Percentiles rank a stretch among this genome's conserved stretches.
These are phyloP conservation scores for Crenichthys baileyi DNA, from an alignment of 2,797 vertebrate species.

Conservation along the genomic window DNA sequence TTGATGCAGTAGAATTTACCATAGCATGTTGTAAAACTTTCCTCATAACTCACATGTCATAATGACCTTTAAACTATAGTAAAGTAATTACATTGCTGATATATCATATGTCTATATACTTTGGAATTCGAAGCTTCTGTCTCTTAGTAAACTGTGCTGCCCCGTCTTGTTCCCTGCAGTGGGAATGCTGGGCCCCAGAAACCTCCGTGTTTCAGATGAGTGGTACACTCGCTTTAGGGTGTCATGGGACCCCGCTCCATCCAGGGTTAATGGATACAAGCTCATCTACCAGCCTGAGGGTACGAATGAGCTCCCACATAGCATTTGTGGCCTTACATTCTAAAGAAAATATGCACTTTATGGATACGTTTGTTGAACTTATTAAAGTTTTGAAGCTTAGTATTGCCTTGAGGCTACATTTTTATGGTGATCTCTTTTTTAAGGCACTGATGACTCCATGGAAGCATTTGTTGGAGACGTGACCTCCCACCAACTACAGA, in stretches of 20 bases:
- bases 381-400: neutral
- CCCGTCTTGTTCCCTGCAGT: slow-evolving; percentile 77
- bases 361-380: neutral
- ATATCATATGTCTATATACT: slow-evolving; percentile 19
- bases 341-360: neutral
- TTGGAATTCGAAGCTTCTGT: slow-evolving; percentile 26
- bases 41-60: slow-evolving; percentile 33
- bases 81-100: slow-evolving; percentile 43
- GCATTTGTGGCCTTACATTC: neutral
- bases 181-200: slow-evolving; percentile 92
- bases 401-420: neutral
- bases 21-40: slow-evolving; percentile 30
- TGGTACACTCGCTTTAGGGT: slow-evolving; percentile 99
- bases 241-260: slow-evolving; percentile 93
- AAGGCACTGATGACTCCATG: slow-evolving; percentile 85
- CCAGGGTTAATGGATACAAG: slow-evolving; percentile 94
- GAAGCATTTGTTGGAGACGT: slow-evolving; percentile 94
- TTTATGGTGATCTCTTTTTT: slow-evolving; percentile 7
- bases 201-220: slow-evolving; percentile 95
- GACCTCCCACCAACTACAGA: slow-evolving; percentile 89
- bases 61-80: slow-evolving; percentile 22
- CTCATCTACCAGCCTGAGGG: slow-evolving; percentile 91
- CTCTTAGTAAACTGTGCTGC: slow-evolving; percentile 21
- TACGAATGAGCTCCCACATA: slow-evolving; percentile 64
- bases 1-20: slow-evolving; percentile 40